Percentiles rank a stretch among this genome's conserved stretches.
These are phyloP conservation scores for Oncorhynchus mykiss DNA, from an alignment of 2,113 vertebrate species.

Conservation along the genomic window DNA sequence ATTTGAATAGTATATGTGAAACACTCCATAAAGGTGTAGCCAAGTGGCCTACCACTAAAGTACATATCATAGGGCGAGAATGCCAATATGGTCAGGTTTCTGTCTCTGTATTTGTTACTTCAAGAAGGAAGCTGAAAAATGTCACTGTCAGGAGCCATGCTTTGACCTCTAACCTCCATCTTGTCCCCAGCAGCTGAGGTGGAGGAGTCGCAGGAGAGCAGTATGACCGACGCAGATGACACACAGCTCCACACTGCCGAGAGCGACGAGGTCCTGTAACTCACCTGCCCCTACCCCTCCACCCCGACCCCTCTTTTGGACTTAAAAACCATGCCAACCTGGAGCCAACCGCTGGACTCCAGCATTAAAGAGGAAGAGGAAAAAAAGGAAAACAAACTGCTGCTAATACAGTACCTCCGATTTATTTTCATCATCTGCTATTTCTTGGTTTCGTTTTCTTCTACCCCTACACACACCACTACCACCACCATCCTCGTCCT, in stretches of 20 bases:
- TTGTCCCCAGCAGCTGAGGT: constrained; percentile 76
- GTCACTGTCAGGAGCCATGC: no score
- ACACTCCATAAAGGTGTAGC: no score
- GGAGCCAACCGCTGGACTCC: constrained; percentile 49
- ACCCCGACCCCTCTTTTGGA: constrained; percentile 33
- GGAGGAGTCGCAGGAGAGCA: constrained; percentile 93
- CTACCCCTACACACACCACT: background rate
- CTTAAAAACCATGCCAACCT: constrained; percentile 63
- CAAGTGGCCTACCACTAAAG: no score
- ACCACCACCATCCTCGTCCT: background rate
- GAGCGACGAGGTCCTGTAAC: constrained; percentile 90
- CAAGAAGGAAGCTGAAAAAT: no score
- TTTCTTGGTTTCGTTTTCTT: constrained; percentile 15
- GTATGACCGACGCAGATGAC: constrained; percentile 97
- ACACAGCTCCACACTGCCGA: constrained; percentile 95
- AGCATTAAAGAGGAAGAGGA: constrained; percentile 22
- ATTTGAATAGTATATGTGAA: no score
- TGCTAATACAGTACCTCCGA: constrained; percentile 63
- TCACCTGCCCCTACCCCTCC: constrained; percentile 1
- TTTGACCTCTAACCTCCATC: background rate
- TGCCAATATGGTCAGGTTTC: no score
- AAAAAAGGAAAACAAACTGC: constrained; percentile 51
- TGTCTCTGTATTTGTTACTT: no score
- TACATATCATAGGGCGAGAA: no score
- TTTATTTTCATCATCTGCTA: constrained; percentile 25